Percentiles rank a stretch among this genome's conserved stretches.
Evolutionary conservation across 2,797 vertebrate genomes (phyloP).

Genomic region (Setipinna tenuifilis): DNA sequence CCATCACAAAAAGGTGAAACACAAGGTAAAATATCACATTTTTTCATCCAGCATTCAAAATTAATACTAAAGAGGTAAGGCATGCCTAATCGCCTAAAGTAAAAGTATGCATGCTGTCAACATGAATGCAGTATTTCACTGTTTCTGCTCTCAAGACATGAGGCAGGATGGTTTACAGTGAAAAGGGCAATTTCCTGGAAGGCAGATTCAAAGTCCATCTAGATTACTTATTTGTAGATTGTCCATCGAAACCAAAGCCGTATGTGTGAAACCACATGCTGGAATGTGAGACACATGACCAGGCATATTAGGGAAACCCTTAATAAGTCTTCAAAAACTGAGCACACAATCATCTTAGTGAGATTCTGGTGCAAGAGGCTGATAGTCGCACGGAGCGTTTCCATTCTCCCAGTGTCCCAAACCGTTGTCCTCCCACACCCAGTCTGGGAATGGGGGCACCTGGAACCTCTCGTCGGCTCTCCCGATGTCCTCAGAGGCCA

Average conservation of each 20-base stretch:
- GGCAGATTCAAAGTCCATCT: not conserved
- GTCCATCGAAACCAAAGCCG: not conserved
- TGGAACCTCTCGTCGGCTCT: slow-evolving; percentile 14
- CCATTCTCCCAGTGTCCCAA: slow-evolving; percentile 20
- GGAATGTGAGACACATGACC: not conserved
- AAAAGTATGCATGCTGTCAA: not conserved
- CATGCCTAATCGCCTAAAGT: not conserved
- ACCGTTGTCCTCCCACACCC: not conserved
- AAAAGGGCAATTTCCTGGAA: not conserved
- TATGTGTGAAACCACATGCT: not conserved
- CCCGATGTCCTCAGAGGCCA: slow-evolving; percentile 43
- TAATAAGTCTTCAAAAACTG: not conserved
- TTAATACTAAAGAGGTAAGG: not conserved
- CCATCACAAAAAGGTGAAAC: not conserved
- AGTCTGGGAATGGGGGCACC: not conserved
- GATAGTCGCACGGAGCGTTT: not conserved
- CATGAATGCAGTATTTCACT: not conserved
- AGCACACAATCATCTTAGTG: not conserved
- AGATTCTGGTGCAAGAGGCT: not conserved
- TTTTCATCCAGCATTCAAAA: not conserved
- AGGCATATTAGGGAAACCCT: not conserved
- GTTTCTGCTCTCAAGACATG: not conserved
- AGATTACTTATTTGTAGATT: not conserved
- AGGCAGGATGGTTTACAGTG: not conserved
- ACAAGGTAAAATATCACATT: not conserved